These are phyloP conservation scores for Bombus difficillimus DNA, from an alignment of 1,140 invertebrate genomes.

Conservation along the genomic window DNA sequence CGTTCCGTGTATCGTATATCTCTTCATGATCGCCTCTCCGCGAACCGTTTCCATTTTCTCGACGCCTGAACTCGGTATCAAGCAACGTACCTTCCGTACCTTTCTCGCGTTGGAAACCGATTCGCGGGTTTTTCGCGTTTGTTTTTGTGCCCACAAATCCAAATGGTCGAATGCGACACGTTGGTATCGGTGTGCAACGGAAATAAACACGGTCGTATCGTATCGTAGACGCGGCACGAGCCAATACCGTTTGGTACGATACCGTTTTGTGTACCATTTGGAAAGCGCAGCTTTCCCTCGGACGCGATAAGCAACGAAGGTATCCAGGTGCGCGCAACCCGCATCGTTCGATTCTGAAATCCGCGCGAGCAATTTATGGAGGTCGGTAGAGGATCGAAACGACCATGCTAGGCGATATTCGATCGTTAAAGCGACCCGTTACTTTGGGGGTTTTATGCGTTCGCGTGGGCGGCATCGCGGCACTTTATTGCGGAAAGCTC, in stretches of 20 bases:
- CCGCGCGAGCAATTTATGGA: not conserved
- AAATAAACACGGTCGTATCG: slow-evolving; percentile 2
- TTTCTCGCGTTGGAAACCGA: not conserved
- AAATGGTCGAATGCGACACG: not conserved
- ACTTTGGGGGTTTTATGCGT: not conserved
- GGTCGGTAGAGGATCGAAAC: not conserved
- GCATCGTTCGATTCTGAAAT: not conserved
- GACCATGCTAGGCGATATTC: not conserved
- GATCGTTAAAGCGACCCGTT: not conserved
- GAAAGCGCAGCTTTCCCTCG: not conserved
- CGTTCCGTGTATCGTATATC: not conserved
- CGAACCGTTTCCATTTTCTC: not conserved
- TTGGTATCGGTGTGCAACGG: not conserved
- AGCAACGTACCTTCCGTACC: not conserved
- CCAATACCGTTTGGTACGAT: not conserved
- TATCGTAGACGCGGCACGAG: not conserved
- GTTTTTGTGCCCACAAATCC: not conserved
- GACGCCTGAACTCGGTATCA: too few species aligned
- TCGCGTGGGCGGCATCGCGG: not conserved
- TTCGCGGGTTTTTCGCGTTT: not conserved
- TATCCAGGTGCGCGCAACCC: not conserved
- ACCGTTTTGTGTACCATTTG: not conserved
- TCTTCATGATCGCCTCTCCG: not conserved
- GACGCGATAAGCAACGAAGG: slow-evolving; percentile 16
- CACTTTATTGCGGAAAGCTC: too few species aligned